A percentile compares a stretch with the other conserved stretches of the same genome.
These are phyloP conservation scores for Seriola rivoliana DNA, from an alignment of 2,113 vertebrate genomes.

Conservation along the genomic window DNA sequence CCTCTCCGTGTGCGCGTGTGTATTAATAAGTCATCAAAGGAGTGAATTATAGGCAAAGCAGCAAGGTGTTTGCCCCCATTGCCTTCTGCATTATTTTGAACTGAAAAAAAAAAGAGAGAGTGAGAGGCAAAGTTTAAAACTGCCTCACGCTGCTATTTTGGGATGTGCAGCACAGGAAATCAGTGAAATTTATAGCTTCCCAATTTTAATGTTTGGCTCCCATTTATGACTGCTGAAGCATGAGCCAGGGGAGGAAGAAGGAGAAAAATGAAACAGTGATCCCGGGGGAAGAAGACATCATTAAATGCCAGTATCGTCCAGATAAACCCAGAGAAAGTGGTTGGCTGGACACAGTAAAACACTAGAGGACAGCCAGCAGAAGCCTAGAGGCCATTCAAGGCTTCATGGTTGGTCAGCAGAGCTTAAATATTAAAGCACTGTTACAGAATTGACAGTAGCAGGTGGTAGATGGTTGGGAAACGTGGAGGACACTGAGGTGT, in stretches of 20 bases:
- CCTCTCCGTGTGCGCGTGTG: neutral
- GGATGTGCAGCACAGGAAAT: conserved; percentile 32
- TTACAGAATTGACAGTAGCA: conserved; percentile 33
- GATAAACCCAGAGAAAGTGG: conserved; percentile 64
- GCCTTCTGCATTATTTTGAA: neutral
- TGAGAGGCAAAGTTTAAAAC: conserved; percentile 22
- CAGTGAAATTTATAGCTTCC: conserved; percentile 66
- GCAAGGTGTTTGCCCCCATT: neutral
- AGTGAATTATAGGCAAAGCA: neutral
- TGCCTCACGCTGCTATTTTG: conserved; percentile 56
- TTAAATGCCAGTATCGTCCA: conserved; percentile 66
- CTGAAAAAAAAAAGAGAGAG: neutral
- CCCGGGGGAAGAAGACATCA: conserved; percentile 63
- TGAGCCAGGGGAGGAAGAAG: conserved; percentile 44
- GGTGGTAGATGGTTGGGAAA: conserved; percentile 14
- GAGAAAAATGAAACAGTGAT: conserved; percentile 60
- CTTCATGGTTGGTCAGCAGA: conserved; percentile 62
- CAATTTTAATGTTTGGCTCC: conserved; percentile 71
- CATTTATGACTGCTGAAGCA: conserved; percentile 52
- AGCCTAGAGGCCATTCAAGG: conserved; percentile 35
- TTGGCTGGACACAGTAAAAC: conserved; percentile 67
- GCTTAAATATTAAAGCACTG: conserved; percentile 53
- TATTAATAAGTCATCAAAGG: conserved; percentile 35
- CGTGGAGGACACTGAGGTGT: conserved; percentile 8
- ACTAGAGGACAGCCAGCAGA: conserved; percentile 70